These are phyloP conservation scores for Sitta europaea DNA, from an alignment of 2,113 vertebrate genomes.

Conservation along the genomic window DNA sequence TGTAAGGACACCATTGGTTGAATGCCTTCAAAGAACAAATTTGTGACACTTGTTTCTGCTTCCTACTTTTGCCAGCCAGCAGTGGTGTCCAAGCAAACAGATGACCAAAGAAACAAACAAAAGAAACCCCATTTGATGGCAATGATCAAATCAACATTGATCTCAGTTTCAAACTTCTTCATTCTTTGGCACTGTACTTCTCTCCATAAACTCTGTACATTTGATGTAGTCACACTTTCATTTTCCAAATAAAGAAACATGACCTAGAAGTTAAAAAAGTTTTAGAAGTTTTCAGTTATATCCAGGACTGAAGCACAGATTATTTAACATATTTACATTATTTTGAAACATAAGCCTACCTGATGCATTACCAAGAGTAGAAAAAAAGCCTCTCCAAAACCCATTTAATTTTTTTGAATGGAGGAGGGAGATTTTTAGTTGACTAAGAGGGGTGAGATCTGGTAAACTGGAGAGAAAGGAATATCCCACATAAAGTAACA, in stretches of 20 bases:
- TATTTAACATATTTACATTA: neutral
- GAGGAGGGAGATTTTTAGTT: neutral
- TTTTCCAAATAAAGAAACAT: neutral
- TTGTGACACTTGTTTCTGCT: neutral
- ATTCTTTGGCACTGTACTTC: neutral
- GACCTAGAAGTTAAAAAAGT: neutral
- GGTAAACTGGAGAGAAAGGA: neutral
- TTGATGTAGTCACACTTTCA: neutral
- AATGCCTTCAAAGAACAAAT: neutral
- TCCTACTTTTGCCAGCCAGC: neutral
- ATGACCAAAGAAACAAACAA: neutral
- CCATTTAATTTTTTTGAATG: neutral
- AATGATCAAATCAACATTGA: neutral
- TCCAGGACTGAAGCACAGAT: neutral
- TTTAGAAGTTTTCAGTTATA: neutral
- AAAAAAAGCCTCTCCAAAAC: neutral
- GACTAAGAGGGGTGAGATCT: neutral
- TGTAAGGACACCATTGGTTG: neutral
- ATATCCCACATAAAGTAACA: neutral
- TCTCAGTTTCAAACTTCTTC: neutral
- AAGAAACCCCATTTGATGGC: rapidly evolving
- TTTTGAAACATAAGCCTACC: neutral
- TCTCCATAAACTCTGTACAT: neutral
- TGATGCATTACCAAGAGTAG: neutral
- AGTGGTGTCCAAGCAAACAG: neutral